Evolutionary conservation across 1,140 invertebrate genomes (phyloP).

Genomic region (Drosophila oshimai): DNA sequence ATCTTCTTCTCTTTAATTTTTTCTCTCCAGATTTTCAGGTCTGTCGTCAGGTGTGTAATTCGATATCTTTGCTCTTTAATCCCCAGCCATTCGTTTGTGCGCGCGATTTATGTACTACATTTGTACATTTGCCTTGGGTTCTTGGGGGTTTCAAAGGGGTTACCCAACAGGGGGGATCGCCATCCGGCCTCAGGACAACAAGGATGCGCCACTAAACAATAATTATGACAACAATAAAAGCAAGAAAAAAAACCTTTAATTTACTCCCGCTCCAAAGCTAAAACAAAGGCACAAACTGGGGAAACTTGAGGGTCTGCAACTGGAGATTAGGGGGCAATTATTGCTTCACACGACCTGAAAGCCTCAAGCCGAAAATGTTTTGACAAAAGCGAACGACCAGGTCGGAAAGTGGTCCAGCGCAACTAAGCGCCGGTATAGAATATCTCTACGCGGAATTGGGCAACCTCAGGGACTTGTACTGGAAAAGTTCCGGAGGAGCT

Average conservation of each 20-base stretch:
- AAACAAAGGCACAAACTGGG: constrained; percentile 16
- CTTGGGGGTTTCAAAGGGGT: neutral
- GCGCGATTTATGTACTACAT: constrained; percentile 80
- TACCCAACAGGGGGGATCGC: neutral
- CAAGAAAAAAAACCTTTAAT: constrained; percentile 22
- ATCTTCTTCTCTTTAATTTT: neutral
- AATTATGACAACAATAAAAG: constrained; percentile 78
- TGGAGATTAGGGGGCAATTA: constrained; percentile 75
- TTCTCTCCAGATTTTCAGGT: constrained; percentile 4
- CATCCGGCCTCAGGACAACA: constrained; percentile 62
- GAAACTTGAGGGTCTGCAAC: neutral
- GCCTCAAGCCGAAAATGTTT: constrained; percentile 43
- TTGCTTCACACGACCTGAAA: constrained; percentile 68
- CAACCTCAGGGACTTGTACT: neutral
- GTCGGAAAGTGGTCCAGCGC: constrained; percentile 11
- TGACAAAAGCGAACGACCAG: constrained; percentile 42
- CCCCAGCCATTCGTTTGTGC: constrained; percentile 76
- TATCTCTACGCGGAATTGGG: constrained; percentile 60
- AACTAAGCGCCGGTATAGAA: constrained; percentile 76
- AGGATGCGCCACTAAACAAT: constrained; percentile 80
- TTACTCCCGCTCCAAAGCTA: constrained; percentile 8
- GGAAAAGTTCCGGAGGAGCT: neutral
- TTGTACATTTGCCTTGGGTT: constrained; percentile 55
- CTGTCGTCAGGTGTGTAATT: constrained; percentile 82
- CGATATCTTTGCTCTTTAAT: constrained; percentile 82